Evolutionary conservation across 1,140 invertebrate genomes (phyloP), one percentile per base, ranked within the genome.

Genomic region (Nixonia krombeini): DNA sequence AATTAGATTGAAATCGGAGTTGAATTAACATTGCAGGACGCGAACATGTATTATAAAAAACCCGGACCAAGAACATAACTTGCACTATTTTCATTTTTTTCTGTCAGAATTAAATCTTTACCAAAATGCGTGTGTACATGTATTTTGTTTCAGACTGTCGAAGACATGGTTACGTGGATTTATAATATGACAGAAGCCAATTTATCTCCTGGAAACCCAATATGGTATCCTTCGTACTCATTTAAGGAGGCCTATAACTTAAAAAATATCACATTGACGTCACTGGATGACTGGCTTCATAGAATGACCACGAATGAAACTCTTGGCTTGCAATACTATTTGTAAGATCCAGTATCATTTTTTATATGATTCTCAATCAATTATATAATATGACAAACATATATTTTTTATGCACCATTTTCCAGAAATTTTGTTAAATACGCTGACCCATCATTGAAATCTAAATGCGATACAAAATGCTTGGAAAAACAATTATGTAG

Each of bases 111-210:
- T n/a, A n/a, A n/a, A n/a, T n/a, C n/a, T n/a, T n/a, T n/a, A n/a
- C n/a, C n/a, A n/a, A n/a, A n/a, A n/a, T n/a, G n/a, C n/a, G n/a
- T n/a, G n/a, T n/a, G n/a, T n/a, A n/a, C n/a, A n/a, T n/a, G n/a
- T n/a, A n/a, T n/a, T n/a, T n/a, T n/a, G n/a, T 71, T 64, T 7
- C 33, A 91, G 91, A 84, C 85, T 68, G 87, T 94, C 0, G 62
- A 89, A 18, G 90, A 94, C 75, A 88, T 89, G 33, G 85, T 90
- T 3, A 93, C 91, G 9, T 96, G 90, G 83, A 90, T 90, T 1
- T 90, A 92, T 69, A 93, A 96, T 78, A 70, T 95, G 0, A 93
- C 91, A 0, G 84, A 88, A 78, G 93, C 94, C 0, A 96, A 95
- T 76, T 52, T 86, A n/a, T 78, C 78, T 0, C 85, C 87, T 0